A percentile compares a stretch with the other conserved stretches of the same genome.
These are phyloP conservation scores for Columbina picui DNA, from an alignment of 2,113 vertebrate genomes.

Conservation along the genomic window DNA sequence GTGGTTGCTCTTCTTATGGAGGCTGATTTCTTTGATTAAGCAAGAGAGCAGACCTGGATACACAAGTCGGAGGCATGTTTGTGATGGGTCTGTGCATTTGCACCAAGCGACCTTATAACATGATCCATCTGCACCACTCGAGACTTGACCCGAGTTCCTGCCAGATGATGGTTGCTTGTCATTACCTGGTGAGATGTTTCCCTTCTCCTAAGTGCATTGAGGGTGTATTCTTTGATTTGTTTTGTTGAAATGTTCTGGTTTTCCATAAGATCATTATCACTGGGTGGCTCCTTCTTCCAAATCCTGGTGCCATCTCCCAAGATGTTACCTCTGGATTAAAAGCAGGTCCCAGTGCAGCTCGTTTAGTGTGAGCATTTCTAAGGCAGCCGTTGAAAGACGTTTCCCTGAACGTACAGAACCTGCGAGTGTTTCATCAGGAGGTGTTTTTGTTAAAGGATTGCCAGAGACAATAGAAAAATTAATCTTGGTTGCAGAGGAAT, in stretches of 20 bases:
- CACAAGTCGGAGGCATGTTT: not conserved
- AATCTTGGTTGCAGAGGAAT: not conserved
- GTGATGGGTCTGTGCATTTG: not conserved
- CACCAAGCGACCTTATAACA: accelerated
- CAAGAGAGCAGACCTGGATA: not conserved
- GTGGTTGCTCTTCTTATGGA: not conserved
- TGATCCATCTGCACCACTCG: not conserved
- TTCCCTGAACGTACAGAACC: not conserved
- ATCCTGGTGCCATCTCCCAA: not conserved
- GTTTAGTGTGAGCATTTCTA: not conserved
- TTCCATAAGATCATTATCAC: not conserved
- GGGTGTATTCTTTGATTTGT: not conserved
- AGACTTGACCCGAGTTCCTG: not conserved
- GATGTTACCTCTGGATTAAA: not conserved
- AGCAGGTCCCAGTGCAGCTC: not conserved
- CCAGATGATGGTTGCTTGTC: not conserved
- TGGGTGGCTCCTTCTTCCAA: not conserved
- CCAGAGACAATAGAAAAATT: not conserved
- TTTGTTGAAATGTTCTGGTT: not conserved
- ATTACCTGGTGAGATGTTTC: not conserved
- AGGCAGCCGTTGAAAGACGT: not conserved
- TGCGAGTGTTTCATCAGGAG: not conserved
- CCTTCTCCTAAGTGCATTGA: not conserved
- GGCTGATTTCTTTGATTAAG: not conserved
- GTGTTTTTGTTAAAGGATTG: not conserved